A percentile compares a stretch with the other conserved stretches of the same genome.
Conservation (phyloP, 1,140 invertebrate genomes). For the Oscheius sp. region DNA sequence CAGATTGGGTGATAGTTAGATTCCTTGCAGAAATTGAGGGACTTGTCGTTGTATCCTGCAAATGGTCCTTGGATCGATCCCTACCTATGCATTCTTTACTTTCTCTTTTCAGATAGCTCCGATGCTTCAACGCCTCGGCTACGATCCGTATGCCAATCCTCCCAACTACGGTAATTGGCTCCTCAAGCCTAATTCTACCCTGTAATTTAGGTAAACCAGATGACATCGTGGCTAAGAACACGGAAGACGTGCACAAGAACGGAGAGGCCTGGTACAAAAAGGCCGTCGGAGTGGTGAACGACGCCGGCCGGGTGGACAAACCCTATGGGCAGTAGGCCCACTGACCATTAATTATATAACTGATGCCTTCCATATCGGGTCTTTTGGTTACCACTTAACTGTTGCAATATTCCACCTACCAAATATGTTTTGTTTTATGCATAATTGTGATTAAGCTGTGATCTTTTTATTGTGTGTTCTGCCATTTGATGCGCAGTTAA, state of each 20-base stretch:
- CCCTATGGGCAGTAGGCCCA: no score
- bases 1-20: no score
- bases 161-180: slow-evolving; percentile 83
- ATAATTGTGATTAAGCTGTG: slow-evolving; percentile 1
- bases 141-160: slow-evolving; percentile 71
- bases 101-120: slow-evolving; percentile 41
- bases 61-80: no score
- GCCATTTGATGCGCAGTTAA: neutral
- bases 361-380: no score
- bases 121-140: slow-evolving; percentile 53
- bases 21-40: no score
- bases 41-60: no score
- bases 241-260: slow-evolving; percentile 65
- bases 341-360: no score
- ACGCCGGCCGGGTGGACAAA: slow-evolving; percentile 50
- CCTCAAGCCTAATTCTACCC: no score
- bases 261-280: slow-evolving; percentile 62
- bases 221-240: slow-evolving; percentile 78
- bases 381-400: no score
- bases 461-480: neutral
- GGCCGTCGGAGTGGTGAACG: slow-evolving; percentile 56
- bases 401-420: no score
- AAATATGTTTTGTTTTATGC: no score
- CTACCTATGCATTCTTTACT: neutral
- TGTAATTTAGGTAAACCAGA: slow-evolving; percentile 69